phyloP scores from a whole-genome alignment of 1,140 invertebrate species.

The Pemphigus obesinymphae region DNA sequence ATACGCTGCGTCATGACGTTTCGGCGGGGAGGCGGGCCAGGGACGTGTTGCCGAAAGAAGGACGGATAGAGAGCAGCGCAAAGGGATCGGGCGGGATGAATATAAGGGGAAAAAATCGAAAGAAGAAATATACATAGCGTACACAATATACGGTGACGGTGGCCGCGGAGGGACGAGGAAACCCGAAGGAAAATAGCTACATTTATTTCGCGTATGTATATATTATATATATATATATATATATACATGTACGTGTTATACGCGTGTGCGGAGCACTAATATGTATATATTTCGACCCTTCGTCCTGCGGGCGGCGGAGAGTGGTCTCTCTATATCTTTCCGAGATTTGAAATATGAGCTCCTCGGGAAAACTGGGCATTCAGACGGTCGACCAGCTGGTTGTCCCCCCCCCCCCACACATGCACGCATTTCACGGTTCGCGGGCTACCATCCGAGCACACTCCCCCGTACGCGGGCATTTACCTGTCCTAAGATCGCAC shows the following conservation, averaged over 20 bases:
- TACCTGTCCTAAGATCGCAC: no score
- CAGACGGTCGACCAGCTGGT: no score
- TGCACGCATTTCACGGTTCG: no score
- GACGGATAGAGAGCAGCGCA: background rate
- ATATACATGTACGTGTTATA: background rate
- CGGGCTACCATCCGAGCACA: no score
- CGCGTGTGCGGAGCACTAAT: background rate
- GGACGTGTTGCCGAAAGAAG: constrained; percentile 12
- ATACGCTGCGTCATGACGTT: constrained; percentile 33
- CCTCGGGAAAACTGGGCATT: constrained; percentile 12
- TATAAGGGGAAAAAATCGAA: background rate
- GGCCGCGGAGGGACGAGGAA: background rate
- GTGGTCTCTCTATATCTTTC: background rate
- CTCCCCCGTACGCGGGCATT: no score
- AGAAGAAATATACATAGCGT: background rate
- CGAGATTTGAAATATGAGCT: constrained; percentile 37
- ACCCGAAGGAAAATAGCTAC: constrained; percentile 32
- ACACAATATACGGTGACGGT: background rate
- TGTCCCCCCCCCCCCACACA: no score
- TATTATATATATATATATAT: background rate
- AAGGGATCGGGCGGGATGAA: background rate
- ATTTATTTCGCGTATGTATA: background rate
- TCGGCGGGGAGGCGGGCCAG: background rate
- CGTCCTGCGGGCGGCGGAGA: background rate
- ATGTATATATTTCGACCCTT: background rate